phyloP scores from a whole-genome alignment of 2,113 vertebrate species.

The Xiphophorus hellerii region DNA sequence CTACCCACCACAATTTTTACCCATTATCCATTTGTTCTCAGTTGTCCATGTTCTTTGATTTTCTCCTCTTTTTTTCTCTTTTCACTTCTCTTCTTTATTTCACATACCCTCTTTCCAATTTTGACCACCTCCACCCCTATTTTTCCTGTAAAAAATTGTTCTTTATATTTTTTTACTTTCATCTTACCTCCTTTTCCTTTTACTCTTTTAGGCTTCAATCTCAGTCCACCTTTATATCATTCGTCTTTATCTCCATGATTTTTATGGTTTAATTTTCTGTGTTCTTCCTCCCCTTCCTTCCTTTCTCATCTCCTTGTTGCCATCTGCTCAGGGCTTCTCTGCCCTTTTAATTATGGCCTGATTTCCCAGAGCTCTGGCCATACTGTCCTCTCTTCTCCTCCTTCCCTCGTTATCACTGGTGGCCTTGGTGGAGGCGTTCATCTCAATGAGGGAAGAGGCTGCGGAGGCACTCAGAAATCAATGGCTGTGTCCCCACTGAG shows the following conservation, averaged over 20 bases:
- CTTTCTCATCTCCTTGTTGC: conserved; percentile 10
- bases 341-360: conserved; percentile 60
- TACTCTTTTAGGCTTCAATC: neutral
- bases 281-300: neutral
- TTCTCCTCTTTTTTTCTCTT: neutral
- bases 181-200: neutral
- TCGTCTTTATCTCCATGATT: neutral
- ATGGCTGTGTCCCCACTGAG: conserved; percentile 20
- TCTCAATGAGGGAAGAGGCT: conserved; percentile 33
- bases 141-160: no score
- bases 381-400: conserved; percentile 9
- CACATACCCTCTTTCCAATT: neutral
- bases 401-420: conserved; percentile 2
- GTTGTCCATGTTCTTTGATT: neutral
- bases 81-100: neutral
- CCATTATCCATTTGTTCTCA: neutral
- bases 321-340: conserved; percentile 37
- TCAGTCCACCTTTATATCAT: neutral
- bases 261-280: neutral
- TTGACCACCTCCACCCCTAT: no score
- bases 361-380: conserved; percentile 61
- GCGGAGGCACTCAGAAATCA: conserved; percentile 35
- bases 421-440: conserved; percentile 52
- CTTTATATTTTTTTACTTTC: neutral
- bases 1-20: neutral